phyloP scores from a whole-genome alignment of 2,113 vertebrate genomes.

The Cheilinus undulatus region DNA sequence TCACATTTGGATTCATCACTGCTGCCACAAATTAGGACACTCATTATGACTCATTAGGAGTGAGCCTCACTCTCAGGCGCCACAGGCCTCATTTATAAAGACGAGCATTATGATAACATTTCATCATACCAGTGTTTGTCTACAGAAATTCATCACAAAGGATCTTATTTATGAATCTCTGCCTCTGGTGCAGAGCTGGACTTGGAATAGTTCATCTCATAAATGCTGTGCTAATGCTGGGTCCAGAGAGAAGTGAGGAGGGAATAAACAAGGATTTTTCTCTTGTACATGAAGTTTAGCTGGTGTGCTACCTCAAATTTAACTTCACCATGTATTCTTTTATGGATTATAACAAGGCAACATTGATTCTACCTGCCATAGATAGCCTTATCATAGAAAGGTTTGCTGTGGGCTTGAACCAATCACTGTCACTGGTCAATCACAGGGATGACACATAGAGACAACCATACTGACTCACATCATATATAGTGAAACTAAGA shows the following conservation, averaged over 20 bases:
- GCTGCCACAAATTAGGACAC: constrained; percentile 52
- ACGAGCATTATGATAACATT: constrained; percentile 51
- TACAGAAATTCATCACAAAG: constrained; percentile 25
- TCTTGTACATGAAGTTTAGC: constrained; percentile 7
- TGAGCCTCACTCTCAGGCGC: constrained; percentile 29
- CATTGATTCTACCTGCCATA: too few relatives aligned
- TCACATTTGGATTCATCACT: constrained; percentile 54
- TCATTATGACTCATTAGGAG: constrained; percentile 67
- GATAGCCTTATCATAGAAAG: too few relatives aligned
- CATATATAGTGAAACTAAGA: too few relatives aligned
- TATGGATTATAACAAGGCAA: too few relatives aligned
- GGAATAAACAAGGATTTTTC: background rate
- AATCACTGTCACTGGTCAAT: too few relatives aligned
- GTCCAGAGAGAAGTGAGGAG: background rate
- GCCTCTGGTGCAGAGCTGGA: constrained; percentile 15
- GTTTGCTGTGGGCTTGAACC: too few relatives aligned
- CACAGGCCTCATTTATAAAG: constrained; percentile 57
- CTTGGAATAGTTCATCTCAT: background rate
- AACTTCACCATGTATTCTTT: too few relatives aligned
- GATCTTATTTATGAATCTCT: constrained; percentile 35
- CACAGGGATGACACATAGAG: too few relatives aligned
- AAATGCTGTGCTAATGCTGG: background rate
- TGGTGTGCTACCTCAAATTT: background rate
- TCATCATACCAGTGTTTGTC: constrained; percentile 49
- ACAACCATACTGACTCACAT: too few relatives aligned